phyloP scores from a whole-genome alignment of 2,888 invertebrate species.

The Polydrusus pterygomalis region DNA sequence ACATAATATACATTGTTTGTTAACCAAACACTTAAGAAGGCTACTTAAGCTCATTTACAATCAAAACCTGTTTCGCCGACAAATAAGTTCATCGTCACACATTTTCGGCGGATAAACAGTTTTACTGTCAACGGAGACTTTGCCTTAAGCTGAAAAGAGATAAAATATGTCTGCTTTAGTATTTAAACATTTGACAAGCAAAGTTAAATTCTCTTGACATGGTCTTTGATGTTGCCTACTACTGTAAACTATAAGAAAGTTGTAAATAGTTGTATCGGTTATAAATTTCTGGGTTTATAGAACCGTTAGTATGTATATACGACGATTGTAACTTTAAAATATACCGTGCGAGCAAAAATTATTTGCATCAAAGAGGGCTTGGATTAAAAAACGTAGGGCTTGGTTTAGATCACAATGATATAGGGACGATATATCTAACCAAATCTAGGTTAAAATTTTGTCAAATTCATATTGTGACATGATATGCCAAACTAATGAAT shows the following conservation, averaged over 20 bases:
- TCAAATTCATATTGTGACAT: too few species aligned
- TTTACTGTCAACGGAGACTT: slow-evolving; percentile 26
- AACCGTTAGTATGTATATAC: slow-evolving; percentile 5
- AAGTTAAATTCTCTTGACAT: slow-evolving; percentile 42
- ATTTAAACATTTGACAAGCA: slow-evolving; percentile 49
- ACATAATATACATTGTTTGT: slow-evolving; percentile 26
- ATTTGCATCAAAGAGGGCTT: too few species aligned
- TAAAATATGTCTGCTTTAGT: slow-evolving; percentile 20
- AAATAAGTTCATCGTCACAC: slow-evolving; percentile 34
- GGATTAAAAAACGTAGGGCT: too few species aligned
- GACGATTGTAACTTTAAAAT: too few species aligned
- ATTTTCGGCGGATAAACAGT: slow-evolving; percentile 41
- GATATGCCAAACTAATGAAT: too few species aligned
- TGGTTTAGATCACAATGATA: too few species aligned
- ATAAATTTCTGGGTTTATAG: slow-evolving; percentile 13
- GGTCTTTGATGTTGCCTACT: slow-evolving; percentile 51
- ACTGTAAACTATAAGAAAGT: slow-evolving; percentile 40
- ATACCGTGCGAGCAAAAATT: too few species aligned
- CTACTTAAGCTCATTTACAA: slow-evolving; percentile 39
- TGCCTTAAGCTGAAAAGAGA: slow-evolving; percentile 31
- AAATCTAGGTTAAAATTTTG: too few species aligned
- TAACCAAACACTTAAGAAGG: slow-evolving; percentile 42
- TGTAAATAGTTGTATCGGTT: slow-evolving; percentile 42
- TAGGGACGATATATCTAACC: too few species aligned
- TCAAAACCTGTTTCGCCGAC: slow-evolving; percentile 47